Percentiles rank a stretch among this genome's conserved stretches.
These are phyloP conservation scores for Hydropsyche betteni DNA, from an alignment of 2,888 invertebrate species.

Conservation along the genomic window DNA sequence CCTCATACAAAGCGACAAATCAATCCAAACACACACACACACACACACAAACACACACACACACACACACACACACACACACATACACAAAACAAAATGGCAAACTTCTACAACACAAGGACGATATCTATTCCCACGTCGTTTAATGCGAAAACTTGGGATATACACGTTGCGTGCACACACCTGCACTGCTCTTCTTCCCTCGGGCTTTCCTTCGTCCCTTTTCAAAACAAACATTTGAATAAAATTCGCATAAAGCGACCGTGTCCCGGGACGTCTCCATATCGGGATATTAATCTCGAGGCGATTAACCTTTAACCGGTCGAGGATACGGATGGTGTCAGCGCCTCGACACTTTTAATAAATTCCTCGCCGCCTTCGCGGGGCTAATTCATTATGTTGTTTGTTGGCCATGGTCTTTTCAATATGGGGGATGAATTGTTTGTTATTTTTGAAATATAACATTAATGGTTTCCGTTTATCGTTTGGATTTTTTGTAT, in stretches of 20 bases:
- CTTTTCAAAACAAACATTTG: conserved; percentile 10
- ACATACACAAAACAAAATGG: too few species aligned
- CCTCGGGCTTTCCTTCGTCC: not conserved
- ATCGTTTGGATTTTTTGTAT: too few species aligned
- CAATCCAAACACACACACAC: too few species aligned
- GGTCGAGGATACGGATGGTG: conserved; percentile 7
- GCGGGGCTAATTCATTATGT: too few species aligned
- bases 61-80: too few species aligned
- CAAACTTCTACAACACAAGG: not conserved
- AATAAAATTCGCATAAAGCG: conserved; percentile 22
- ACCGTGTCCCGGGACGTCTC: not conserved
- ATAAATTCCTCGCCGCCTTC: too few species aligned
- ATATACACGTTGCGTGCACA: conserved; percentile 12
- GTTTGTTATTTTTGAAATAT: too few species aligned
- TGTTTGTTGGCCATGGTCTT: too few species aligned
- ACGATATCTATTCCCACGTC: conserved; percentile 26
- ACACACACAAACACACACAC: too few species aligned
- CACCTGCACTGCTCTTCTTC: conserved; percentile 16
- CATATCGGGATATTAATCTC: conserved; percentile 24
- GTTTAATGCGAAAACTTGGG: conserved; percentile 34
- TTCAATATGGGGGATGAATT: too few species aligned
- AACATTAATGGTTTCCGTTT: too few species aligned
- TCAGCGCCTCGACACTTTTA: conserved; percentile 2
- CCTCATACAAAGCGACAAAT: too few species aligned
- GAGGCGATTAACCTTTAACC: conserved; percentile 20